Evolutionary conservation across 2,888 invertebrate genomes (phyloP), one percentile per base, ranked within the genome.

Genomic region (Machimus rusticus): DNA sequence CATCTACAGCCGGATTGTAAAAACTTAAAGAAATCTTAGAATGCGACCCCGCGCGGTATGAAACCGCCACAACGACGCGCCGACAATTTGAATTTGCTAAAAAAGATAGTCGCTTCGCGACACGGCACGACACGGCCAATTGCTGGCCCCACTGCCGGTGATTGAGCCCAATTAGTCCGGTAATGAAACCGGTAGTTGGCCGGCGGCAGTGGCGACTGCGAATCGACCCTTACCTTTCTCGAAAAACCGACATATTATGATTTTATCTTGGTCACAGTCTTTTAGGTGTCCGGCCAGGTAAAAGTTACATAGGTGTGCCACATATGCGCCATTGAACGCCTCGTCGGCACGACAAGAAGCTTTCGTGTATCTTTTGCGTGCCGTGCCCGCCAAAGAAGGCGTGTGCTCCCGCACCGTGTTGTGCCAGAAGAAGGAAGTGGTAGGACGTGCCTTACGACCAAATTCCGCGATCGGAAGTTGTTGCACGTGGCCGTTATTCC

Each of bases 401-500:
- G 28, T 37, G 39, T 78, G 79, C 12, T 16, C 8, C 28, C 28
- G 51, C 19, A 28, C 14, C 79, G 79, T n/a, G 43, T 43, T 46
- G 66, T 19, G 28, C 19, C 37, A 23, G 28, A 66, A 74, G 51
- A 74, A 88, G 88, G 87, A 88, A 87, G 84, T 87, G 43, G 46
- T 77, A 79, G 87, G 46, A 88, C 88, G 88, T 88, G 88, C 87
- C 88, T 79, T 55, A 74, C 78, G 85, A 34, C 37, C 19, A 39
- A 85, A 85, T 82, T 74, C 19, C 14, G 34, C 46, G 88, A 88
- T 88, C 88, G 88, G 88, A 88, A 88, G 87, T 88, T 88, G 74
- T 23, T 51, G 74, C 88, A 87, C 85, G 88, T 88, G 87, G 85
- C 23, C 84, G 14, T 39, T 31, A 81, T 55, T 74, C 78, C 78